Conservation (phyloP, 2,888 invertebrate genomes). For the Thera britannica region DNA sequence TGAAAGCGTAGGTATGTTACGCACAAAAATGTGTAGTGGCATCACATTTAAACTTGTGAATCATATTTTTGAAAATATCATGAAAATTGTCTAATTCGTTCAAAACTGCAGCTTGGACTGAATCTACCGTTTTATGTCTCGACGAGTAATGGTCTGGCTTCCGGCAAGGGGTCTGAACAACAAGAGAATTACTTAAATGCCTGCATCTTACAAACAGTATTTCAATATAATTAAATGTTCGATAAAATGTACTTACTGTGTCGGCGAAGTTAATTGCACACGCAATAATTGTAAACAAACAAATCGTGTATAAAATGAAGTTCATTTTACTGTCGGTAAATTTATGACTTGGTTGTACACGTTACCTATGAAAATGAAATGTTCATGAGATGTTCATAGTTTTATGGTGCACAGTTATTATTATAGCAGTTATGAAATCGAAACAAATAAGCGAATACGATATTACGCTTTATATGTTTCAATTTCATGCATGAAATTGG, state of each 20-base stretch:
- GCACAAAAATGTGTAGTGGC: slow-evolving; percentile 23
- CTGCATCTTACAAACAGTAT: slow-evolving; percentile 8
- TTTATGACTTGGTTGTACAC: neutral
- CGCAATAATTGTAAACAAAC: slow-evolving; percentile 21
- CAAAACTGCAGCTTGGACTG: slow-evolving; percentile 37
- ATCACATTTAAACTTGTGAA: slow-evolving; percentile 42
- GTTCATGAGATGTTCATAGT: slow-evolving; percentile 4
- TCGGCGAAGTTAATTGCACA: slow-evolving; percentile 27
- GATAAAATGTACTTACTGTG: slow-evolving; percentile 23
- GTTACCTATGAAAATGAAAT: slow-evolving; percentile 3
- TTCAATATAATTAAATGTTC: neutral
- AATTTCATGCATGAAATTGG: neutral
- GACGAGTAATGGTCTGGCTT: slow-evolving; percentile 40
- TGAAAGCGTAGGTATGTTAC: slow-evolving; percentile 12
- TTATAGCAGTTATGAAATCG: slow-evolving; percentile 15
- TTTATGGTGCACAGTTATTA: slow-evolving; percentile 9
- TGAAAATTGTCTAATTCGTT: slow-evolving; percentile 43
- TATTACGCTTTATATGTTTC: neutral
- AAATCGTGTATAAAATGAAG: slow-evolving; percentile 4
- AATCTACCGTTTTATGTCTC: slow-evolving; percentile 44
- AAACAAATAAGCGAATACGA: slow-evolving; percentile 6
- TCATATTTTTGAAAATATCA: slow-evolving; percentile 41
- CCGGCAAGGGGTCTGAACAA: slow-evolving; percentile 48
- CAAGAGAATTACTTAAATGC: slow-evolving; percentile 26
- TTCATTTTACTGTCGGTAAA: slow-evolving; percentile 23